Evolutionary conservation across 2,113 vertebrate species (phyloP).

Genomic region (Platichthys stellatus): DNA sequence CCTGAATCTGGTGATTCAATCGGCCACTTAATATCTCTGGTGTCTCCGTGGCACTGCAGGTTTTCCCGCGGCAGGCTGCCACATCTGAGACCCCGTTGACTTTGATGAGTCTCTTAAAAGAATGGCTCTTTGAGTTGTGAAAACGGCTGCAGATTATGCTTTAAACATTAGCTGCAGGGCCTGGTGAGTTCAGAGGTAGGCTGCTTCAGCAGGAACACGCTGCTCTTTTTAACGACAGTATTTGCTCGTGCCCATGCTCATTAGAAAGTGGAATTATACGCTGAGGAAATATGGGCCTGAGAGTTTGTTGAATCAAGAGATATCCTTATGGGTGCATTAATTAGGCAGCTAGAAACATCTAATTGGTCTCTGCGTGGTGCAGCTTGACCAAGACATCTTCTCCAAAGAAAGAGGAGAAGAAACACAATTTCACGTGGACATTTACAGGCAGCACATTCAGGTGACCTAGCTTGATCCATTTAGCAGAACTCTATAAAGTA

Average conservation of each 20-base stretch:
- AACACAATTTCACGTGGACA: slow-evolving; percentile 17
- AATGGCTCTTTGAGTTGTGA: neutral
- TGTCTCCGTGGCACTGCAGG: slow-evolving; percentile 7
- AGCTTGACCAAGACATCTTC: slow-evolving; percentile 49
- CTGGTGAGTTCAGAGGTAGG: slow-evolving; percentile 31
- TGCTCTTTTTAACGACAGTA: neutral
- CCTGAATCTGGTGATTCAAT: slow-evolving; percentile 23
- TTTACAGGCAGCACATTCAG: slow-evolving; percentile 20
- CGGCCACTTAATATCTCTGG: slow-evolving; percentile 44
- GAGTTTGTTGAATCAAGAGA: slow-evolving; percentile 66
- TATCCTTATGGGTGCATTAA: slow-evolving; percentile 64
- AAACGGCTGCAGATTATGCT: slow-evolving; percentile 26
- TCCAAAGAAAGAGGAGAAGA: slow-evolving; percentile 23
- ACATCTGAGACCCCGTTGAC: neutral
- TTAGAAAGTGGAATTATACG: slow-evolving; percentile 39
- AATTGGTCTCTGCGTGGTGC: slow-evolving; percentile 70
- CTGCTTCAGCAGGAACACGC: neutral
- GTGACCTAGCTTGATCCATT: slow-evolving; percentile 23
- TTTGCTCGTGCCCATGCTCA: slow-evolving; percentile 34
- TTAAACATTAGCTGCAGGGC: slow-evolving; percentile 25
- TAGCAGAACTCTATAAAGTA: neutral
- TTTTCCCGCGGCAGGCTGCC: neutral
- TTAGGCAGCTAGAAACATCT: slow-evolving; percentile 64
- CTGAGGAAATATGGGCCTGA: slow-evolving; percentile 33
- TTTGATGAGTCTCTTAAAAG: slow-evolving; percentile 30